These are phyloP conservation scores for Hafferia zeledoni DNA, from an alignment of 2,797 vertebrate genomes.

Conservation along the genomic window DNA sequence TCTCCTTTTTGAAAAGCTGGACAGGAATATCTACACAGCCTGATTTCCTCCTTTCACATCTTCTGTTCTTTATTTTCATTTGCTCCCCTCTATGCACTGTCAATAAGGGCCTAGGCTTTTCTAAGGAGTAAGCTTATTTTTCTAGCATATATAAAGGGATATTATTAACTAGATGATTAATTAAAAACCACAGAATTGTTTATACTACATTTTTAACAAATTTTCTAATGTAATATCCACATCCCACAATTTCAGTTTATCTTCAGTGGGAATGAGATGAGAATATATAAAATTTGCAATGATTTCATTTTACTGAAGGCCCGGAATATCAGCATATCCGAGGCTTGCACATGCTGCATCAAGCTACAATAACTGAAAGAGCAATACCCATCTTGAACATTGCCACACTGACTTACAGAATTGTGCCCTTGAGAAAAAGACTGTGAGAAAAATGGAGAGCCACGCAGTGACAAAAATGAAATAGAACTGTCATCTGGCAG, in stretches of 20 bases:
- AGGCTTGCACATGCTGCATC: slow-evolving; percentile 43
- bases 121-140: not conserved
- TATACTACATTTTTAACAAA: slow-evolving; percentile 39
- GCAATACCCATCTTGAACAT: slow-evolving; percentile 69
- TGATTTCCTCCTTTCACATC: not conserved
- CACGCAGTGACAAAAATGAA: slow-evolving; percentile 80
- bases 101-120: not conserved
- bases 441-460: slow-evolving; percentile 68
- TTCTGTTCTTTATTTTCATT: not conserved
- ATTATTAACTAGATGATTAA: not conserved
- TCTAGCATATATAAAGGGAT: not conserved
- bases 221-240: slow-evolving; percentile 42
- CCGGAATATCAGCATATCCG: slow-evolving; percentile 49
- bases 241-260: slow-evolving; percentile 53
- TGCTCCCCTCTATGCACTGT: not conserved
- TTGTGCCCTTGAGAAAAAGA: slow-evolving; percentile 80
- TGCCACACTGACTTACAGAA: slow-evolving; percentile 77
- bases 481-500: slow-evolving; percentile 81
- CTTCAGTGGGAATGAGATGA: slow-evolving; percentile 42
- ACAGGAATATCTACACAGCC: not conserved
- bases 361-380: slow-evolving; percentile 67
- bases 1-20: not conserved
- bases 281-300: slow-evolving; percentile 52
- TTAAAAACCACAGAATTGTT: slow-evolving; percentile 46
- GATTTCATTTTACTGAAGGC: slow-evolving; percentile 63